Conservation (phyloP, 2,888 invertebrate genomes). For the Cataglyphis albicans region DNA sequence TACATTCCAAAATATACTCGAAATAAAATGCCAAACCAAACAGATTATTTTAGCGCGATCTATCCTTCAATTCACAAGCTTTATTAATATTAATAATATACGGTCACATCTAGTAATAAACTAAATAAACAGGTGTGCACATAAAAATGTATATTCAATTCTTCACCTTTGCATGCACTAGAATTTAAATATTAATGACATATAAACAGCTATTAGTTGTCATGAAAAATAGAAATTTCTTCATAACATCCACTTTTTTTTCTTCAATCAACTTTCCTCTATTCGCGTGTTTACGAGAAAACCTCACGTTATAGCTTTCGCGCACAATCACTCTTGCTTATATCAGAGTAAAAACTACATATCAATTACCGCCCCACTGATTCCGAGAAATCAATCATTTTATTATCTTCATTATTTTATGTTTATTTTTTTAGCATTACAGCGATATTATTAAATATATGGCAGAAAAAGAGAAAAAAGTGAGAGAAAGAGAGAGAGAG, state of each 20-base stretch:
- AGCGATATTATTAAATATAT: not conserved
- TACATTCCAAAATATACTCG: not conserved
- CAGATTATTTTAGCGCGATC: not conserved
- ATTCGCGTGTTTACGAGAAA: slow-evolving; percentile 35
- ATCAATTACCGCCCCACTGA: slow-evolving; percentile 50
- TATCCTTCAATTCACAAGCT: not conserved
- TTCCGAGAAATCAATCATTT: slow-evolving; percentile 23
- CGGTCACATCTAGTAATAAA: slow-evolving; percentile 1
- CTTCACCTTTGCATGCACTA: not conserved
- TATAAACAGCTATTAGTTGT: not conserved
- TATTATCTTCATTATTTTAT: not conserved
- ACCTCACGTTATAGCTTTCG: slow-evolving; percentile 38
- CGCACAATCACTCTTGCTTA: slow-evolving; percentile 47
- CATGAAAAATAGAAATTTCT: slow-evolving; percentile 36
- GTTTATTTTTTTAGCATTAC: not conserved
- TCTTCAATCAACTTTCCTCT: slow-evolving; percentile 61
- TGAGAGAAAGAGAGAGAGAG: not conserved
- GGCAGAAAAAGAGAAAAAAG: not conserved
- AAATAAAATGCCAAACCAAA: not conserved
- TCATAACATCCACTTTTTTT: slow-evolving; percentile 10
- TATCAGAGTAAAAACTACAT: slow-evolving; percentile 59
- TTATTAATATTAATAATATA: not conserved
- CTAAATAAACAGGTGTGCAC: not conserved
- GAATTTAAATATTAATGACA: not conserved
- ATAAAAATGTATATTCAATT: not conserved